Evolutionary conservation across 2,113 vertebrate species (phyloP).

Genomic region (Callipepla squamata): DNA sequence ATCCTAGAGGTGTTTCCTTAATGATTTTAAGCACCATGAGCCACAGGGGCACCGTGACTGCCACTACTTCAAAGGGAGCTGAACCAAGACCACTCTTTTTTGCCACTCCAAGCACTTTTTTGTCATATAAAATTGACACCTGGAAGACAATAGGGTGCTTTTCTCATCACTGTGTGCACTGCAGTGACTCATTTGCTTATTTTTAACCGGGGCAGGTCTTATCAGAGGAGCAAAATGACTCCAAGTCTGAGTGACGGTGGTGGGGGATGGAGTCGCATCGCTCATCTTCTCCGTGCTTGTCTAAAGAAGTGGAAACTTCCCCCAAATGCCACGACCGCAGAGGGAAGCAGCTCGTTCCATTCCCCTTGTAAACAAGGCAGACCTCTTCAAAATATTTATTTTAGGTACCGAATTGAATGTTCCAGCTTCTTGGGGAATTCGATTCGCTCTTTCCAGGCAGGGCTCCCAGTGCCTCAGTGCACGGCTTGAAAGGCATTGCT

Average conservation of each 20-base stretch:
- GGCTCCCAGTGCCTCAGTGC: conserved; percentile 83
- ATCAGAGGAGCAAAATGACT: background rate
- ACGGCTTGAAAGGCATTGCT: conserved; percentile 84
- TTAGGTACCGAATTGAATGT: conserved; percentile 79
- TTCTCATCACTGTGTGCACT: background rate
- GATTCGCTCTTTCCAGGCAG: conserved; percentile 76
- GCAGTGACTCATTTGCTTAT: background rate
- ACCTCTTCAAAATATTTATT: conserved; percentile 74
- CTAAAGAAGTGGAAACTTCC: conserved; percentile 16
- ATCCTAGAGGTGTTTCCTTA: background rate
- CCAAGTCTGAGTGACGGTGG: background rate
- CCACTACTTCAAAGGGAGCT: background rate
- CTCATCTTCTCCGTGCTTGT: conserved; percentile 2
- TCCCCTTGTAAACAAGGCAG: conserved; percentile 76
- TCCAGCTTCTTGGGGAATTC: conserved; percentile 80
- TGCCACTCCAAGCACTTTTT: background rate
- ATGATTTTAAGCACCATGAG: background rate
- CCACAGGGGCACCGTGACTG: background rate
- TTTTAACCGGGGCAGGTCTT: background rate
- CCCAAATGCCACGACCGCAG: background rate
- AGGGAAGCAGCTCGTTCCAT: conserved; percentile 73
- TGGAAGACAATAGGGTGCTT: background rate
- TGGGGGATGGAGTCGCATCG: background rate
- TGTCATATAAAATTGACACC: background rate
- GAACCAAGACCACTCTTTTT: background rate